Conservation (phyloP, 2,888 invertebrate species). For the Acanthoscelides obtectus region DNA sequence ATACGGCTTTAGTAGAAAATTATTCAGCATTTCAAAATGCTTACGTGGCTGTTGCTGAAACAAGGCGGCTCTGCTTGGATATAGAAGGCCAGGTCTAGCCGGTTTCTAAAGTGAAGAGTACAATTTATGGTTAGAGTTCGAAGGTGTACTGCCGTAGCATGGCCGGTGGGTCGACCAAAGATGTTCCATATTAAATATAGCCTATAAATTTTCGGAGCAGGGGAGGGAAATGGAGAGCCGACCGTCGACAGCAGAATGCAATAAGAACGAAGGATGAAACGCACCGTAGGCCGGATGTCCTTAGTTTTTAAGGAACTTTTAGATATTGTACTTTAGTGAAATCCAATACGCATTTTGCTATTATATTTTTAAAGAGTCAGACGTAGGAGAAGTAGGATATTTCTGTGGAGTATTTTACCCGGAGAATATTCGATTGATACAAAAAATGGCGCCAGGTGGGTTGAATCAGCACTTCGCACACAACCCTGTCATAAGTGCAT, state of each 20-base stretch:
- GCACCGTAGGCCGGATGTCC: neutral
- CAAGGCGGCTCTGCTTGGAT: neutral
- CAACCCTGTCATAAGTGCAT: too few species aligned
- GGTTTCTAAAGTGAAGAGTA: neutral
- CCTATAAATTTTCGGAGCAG: neutral
- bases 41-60: neutral
- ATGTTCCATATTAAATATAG: neutral
- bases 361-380: too few species aligned
- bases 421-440: too few species aligned
- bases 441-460: too few species aligned
- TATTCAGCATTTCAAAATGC: neutral
- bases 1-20: neutral
- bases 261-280: neutral
- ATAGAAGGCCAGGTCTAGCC: neutral
- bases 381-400: too few species aligned
- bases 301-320: neutral
- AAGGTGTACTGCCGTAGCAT: neutral
- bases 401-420: too few species aligned
- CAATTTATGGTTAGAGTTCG: neutral
- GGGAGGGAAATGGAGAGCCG: neutral
- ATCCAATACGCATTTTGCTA: too few species aligned
- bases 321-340: too few species aligned
- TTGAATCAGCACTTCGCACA: too few species aligned
- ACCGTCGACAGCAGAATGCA: neutral
- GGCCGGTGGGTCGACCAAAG: neutral